These are phyloP conservation scores for Oryzias dopingdopingensis DNA, from an alignment of 2,797 vertebrate genomes.

Conservation along the genomic window DNA sequence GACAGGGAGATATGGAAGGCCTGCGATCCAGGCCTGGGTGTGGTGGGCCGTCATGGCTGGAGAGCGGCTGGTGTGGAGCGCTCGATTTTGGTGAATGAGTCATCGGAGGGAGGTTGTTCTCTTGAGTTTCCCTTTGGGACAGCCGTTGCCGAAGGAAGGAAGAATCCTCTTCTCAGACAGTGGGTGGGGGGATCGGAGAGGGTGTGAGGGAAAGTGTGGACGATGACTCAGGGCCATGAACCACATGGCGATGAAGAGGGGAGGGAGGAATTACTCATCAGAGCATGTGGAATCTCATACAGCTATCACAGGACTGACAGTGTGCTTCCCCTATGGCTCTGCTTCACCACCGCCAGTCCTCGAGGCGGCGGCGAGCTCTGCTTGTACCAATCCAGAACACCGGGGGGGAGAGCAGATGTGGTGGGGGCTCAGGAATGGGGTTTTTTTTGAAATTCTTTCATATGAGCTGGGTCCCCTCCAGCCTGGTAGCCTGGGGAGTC, in stretches of 20 bases:
- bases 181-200: slow-evolving; percentile 27
- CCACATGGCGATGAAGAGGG: slow-evolving; percentile 79
- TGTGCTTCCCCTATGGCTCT: slow-evolving; percentile 59
- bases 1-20: slow-evolving; percentile 28
- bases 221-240: slow-evolving; percentile 85
- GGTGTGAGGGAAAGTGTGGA: slow-evolving; percentile 70
- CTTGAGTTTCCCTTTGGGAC: slow-evolving; percentile 59
- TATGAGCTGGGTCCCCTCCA: slow-evolving; percentile 7
- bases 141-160: slow-evolving; percentile 49
- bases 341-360: slow-evolving; percentile 42
- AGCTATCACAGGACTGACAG: slow-evolving; percentile 89
- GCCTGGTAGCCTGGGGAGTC: slow-evolving; percentile 12
- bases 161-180: slow-evolving; percentile 56
- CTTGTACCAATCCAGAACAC: slow-evolving; percentile 14
- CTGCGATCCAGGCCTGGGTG: slow-evolving; percentile 63
- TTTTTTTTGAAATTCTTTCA: slow-evolving; percentile 9
- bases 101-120: slow-evolving; percentile 61
- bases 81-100: slow-evolving; percentile 65
- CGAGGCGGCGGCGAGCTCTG: slow-evolving; percentile 14
- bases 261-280: slow-evolving; percentile 90
- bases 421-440: slow-evolving; percentile 10
- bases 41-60: slow-evolving; percentile 57
- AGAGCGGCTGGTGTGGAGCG: slow-evolving; percentile 53
- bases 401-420: slow-evolving; percentile 10
- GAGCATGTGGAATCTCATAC: slow-evolving; percentile 89